phyloP scores from a whole-genome alignment of 2,888 invertebrate genomes.

The Incurvaria masculella region DNA sequence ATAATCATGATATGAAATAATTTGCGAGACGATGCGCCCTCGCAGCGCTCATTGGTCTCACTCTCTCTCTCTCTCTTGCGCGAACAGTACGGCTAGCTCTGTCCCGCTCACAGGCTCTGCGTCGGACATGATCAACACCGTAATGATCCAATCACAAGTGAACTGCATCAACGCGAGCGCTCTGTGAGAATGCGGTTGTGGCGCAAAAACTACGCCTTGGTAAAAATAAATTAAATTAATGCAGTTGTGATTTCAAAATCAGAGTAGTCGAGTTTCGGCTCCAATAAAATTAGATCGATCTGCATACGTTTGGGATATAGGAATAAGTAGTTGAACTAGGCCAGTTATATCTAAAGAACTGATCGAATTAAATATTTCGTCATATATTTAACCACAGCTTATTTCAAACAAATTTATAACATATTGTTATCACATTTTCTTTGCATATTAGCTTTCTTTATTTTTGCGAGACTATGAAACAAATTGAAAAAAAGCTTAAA shows the following conservation, averaged over 20 bases:
- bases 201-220: conserved; percentile 52
- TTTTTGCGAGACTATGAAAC: too few relatives aligned
- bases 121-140: conserved; percentile 56
- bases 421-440: too few relatives aligned
- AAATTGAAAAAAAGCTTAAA: too few relatives aligned
- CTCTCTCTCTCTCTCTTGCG: conserved; percentile 21
- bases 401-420: too few relatives aligned
- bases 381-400: too few relatives aligned
- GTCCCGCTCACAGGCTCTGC: conserved; percentile 48
- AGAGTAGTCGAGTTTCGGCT: background rate
- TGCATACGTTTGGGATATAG: too few relatives aligned
- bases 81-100: conserved; percentile 14
- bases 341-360: too few relatives aligned
- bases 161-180: conserved; percentile 45
- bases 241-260: background rate
- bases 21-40: conserved; percentile 45
- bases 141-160: conserved; percentile 58
- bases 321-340: too few relatives aligned
- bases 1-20: conserved; percentile 57
- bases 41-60: conserved; percentile 22
- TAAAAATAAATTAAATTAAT: conserved; percentile 9
- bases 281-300: background rate
- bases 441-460: too few relatives aligned
- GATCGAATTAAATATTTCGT: too few relatives aligned
- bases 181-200: conserved; percentile 55